Evolutionary conservation across 1,140 invertebrate genomes (phyloP).

Genomic region (Listronotus oregonensis): DNA sequence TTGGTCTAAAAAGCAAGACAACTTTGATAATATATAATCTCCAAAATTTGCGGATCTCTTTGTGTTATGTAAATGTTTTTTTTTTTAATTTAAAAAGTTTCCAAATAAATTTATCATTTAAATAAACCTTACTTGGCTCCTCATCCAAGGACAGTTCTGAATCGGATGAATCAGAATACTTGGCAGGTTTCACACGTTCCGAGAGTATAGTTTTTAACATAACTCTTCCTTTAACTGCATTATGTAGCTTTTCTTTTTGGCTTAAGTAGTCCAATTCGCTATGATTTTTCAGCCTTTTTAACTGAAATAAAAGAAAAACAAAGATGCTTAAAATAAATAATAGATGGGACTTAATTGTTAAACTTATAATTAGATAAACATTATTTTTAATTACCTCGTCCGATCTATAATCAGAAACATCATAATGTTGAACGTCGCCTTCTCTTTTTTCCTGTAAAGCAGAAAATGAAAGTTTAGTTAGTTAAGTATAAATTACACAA

Average conservation of each 20-base stretch:
- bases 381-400: constrained; percentile 44
- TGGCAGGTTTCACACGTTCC: constrained; percentile 36
- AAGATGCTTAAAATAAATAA: too few relatives aligned
- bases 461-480: constrained; percentile 27
- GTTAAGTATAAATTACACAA: too few relatives aligned
- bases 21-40: too few relatives aligned
- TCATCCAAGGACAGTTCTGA: constrained; percentile 41
- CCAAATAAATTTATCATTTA: too few relatives aligned
- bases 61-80: too few relatives aligned
- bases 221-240: constrained; percentile 60
- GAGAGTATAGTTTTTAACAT: constrained; percentile 51
- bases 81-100: too few relatives aligned
- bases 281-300: constrained; percentile 61
- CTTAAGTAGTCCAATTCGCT: constrained; percentile 62
- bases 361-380: too few relatives aligned
- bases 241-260: constrained; percentile 61
- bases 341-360: too few relatives aligned
- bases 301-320: constrained; percentile 32
- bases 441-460: constrained; percentile 56
- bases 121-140: constrained; percentile 13
- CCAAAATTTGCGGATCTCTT: too few relatives aligned
- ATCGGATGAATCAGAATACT: constrained; percentile 39
- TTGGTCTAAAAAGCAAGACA: too few relatives aligned
- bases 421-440: constrained; percentile 47
- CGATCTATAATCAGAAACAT: constrained; percentile 40